Conservation (phyloP, 2,888 invertebrate genomes). For the Noctua comes region DNA sequence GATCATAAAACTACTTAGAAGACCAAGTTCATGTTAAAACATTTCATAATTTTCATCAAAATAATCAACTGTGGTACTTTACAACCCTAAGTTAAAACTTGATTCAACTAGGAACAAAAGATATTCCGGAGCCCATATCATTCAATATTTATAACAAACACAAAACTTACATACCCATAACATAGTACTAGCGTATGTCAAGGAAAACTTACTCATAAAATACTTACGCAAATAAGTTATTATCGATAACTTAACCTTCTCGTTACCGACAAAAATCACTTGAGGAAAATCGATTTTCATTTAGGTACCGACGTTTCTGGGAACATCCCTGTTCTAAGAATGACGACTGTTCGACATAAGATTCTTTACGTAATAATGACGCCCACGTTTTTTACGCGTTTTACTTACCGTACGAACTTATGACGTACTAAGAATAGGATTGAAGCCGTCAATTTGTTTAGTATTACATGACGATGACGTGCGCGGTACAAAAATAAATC, state of each 20-base stretch:
- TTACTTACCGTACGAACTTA: constrained; percentile 28
- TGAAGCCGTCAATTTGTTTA: constrained; percentile 10
- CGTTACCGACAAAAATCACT: constrained; percentile 52
- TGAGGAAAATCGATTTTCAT: constrained; percentile 58
- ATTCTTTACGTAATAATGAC: constrained; percentile 55
- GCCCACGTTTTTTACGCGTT: constrained; percentile 35
- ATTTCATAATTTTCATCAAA: neutral
- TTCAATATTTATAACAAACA: constrained; percentile 28
- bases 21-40: neutral
- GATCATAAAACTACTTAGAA: neutral
- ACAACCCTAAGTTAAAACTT: neutral
- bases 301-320: constrained; percentile 22
- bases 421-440: constrained; percentile 47
- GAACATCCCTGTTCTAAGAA: constrained; percentile 36
- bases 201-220: constrained; percentile 62
- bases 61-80: neutral
- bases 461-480: constrained; percentile 42
- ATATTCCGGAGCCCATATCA: neutral
- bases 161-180: constrained; percentile 33
- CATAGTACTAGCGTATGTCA: constrained; percentile 53
- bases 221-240: constrained; percentile 62
- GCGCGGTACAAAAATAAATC: constrained; percentile 25
- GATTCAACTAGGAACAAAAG: neutral
- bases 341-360: constrained; percentile 40
- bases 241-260: constrained; percentile 51